Conservation (phyloP, 2,797 vertebrate species). For the Myotis pilosus region DNA sequence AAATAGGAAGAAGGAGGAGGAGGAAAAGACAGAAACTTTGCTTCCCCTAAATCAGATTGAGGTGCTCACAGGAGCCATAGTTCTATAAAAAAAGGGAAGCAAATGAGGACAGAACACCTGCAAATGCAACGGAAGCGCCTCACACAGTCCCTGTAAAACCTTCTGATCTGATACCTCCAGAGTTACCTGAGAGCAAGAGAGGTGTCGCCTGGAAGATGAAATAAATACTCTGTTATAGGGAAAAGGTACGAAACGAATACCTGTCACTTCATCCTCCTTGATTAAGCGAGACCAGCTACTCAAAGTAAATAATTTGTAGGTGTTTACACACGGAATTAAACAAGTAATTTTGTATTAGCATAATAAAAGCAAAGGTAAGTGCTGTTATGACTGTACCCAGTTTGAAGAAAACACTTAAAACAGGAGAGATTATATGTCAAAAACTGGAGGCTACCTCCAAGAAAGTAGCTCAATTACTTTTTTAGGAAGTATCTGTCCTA, state of each 20-base stretch:
- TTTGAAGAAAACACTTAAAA: neutral
- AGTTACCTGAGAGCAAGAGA: constrained; percentile 8
- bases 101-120: neutral
- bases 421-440: neutral
- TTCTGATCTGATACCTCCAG: constrained; percentile 21
- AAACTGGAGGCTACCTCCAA: neutral
- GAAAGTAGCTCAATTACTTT: neutral
- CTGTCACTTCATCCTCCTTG: neutral
- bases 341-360: neutral
- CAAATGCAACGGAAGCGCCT: neutral
- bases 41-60: constrained; percentile 53
- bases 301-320: constrained; percentile 10
- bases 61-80: neutral
- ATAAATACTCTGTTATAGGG: constrained; percentile 36
- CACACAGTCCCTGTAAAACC: neutral
- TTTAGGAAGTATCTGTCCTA: neutral
- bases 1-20: neutral
- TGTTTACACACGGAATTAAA: neutral
- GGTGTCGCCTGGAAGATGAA: neutral
- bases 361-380: neutral
- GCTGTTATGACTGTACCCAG: neutral
- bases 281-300: constrained; percentile 22
- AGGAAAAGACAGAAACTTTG: neutral
- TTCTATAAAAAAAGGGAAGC: neutral
- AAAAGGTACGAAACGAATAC: constrained; percentile 2